Conservation (phyloP, 2,888 invertebrate species). For the Stictocephala bisonia region DNA sequence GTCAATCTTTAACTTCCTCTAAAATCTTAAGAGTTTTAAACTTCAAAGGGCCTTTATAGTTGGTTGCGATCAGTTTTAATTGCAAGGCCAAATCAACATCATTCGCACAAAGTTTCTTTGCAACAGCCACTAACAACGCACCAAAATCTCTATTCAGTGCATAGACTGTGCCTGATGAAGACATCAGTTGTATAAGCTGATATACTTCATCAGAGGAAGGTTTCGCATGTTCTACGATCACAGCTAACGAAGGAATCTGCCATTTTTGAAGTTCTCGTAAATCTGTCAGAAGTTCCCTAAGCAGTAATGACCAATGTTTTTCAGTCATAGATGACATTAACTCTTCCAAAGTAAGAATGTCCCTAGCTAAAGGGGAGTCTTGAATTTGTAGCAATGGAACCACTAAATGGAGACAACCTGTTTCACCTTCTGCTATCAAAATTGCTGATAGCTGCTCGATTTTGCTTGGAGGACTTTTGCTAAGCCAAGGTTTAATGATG, state of each 20-base stretch:
- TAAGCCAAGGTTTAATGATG: background rate
- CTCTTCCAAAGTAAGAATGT: background rate
- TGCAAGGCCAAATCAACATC: background rate
- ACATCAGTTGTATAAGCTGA: background rate
- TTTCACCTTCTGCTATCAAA: background rate
- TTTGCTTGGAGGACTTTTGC: background rate
- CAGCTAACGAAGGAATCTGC: slow-evolving; percentile 6
- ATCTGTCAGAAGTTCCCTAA: background rate
- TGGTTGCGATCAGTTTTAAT: background rate
- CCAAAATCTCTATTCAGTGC: slow-evolving; percentile 24
- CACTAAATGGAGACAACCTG: background rate
- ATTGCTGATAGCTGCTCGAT: background rate
- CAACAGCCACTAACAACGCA: background rate
- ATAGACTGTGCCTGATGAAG: background rate
- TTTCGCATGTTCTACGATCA: background rate
- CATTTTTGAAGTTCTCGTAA: slow-evolving; percentile 5
- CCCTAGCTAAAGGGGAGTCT: background rate
- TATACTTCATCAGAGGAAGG: background rate
- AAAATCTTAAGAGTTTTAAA: slow-evolving; percentile 11
- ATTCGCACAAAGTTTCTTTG: background rate
- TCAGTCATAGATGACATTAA: background rate
- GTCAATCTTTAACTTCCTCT: background rate
- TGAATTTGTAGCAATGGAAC: slow-evolving; percentile 13
- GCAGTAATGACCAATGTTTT: background rate
- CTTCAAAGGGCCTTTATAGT: slow-evolving; percentile 19